Base-by-base conservation (phyloP, 2,113 vertebrate genomes). In the Scartelaos histophorus region DNA sequence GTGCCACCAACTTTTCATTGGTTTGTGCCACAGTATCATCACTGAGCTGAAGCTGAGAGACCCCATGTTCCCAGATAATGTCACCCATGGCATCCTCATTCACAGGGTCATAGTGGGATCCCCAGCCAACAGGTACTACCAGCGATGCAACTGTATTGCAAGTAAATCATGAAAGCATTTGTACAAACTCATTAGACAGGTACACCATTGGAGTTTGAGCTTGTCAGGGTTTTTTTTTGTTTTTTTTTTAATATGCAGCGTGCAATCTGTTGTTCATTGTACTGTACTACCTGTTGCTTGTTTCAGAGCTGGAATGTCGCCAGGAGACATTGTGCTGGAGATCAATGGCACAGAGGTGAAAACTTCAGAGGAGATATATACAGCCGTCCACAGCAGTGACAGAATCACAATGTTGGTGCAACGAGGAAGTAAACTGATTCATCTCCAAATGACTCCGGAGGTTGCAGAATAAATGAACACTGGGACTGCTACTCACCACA, bases 71-170 rank as follows among this genome's bases (percentile, higher is more conserved):
- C 95, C 96, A 0, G 95, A 98, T 0, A 95, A 98, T 0, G 94
- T 98, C 60, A 92, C 94, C 22, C 91, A 97, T 0, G 97, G 97
- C 0, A 93, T 98, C 74, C 92, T 99, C 29, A 98, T 98, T 85
- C 95, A 97, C 89, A 95, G 89, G 83, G 95, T 99, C 76, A 97
- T 97, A 89, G 82, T 88, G 0, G 95, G 96, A 69, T 98, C 97
- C 35, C 97, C 97, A 0, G 96, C 97, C 1, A 88, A 93, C 80
- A 94, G 95, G 97, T 98, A 10, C 22, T 3, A 21, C 38, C 19
- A 17, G 24, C 19, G 1, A 56, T 7, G 16, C 49, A 19, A 19
- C 49, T 51, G 16, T 51, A 51, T 16, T 19, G 38, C 6, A 43
- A 43, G 38, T 43, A 43, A 43, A 43, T 1, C 38, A 43, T 43